These are phyloP conservation scores for Nephrotoma flavescens DNA, from an alignment of 2,888 invertebrate genomes.

Conservation along the genomic window DNA sequence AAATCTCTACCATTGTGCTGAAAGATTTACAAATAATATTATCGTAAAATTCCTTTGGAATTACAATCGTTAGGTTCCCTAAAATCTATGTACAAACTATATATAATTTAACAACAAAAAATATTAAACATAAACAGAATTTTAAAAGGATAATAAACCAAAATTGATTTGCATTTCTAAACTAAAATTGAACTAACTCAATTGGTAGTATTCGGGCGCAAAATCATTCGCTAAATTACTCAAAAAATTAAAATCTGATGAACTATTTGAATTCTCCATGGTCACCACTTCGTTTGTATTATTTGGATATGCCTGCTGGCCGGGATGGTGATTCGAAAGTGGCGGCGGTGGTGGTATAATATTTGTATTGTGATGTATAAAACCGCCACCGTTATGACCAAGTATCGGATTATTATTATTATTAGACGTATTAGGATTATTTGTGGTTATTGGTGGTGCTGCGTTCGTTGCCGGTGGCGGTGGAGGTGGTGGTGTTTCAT, in stretches of 20 bases:
- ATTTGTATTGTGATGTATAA: background rate
- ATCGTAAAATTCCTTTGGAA: background rate
- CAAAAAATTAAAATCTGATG: slow-evolving; percentile 88
- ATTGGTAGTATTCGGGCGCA: slow-evolving; percentile 73
- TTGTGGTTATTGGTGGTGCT: slow-evolving; percentile 15
- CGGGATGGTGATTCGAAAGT: slow-evolving; percentile 39
- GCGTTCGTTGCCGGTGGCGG: slow-evolving; percentile 33
- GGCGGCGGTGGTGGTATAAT: slow-evolving; percentile 19
- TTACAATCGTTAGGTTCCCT: background rate
- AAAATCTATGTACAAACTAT: background rate
- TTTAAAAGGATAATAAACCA: background rate
- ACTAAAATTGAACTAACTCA: slow-evolving; percentile 28
- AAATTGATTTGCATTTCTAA: background rate
- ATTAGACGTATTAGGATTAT: slow-evolving; percentile 15
- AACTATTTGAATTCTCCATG: slow-evolving; percentile 75
- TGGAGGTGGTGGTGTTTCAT: slow-evolving; percentile 27
- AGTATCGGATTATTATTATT: slow-evolving; percentile 3
- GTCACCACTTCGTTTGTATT: slow-evolving; percentile 23
- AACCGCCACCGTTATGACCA: background rate
- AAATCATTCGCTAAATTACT: slow-evolving; percentile 87
- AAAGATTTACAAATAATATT: too few relatives aligned
- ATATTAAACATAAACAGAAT: background rate
- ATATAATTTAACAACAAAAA: background rate
- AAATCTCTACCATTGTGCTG: too few relatives aligned
- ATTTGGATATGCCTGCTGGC: slow-evolving; percentile 34